Base-by-base conservation (phyloP, 2,888 invertebrate genomes). In the Latheticus oryzae region DNA sequence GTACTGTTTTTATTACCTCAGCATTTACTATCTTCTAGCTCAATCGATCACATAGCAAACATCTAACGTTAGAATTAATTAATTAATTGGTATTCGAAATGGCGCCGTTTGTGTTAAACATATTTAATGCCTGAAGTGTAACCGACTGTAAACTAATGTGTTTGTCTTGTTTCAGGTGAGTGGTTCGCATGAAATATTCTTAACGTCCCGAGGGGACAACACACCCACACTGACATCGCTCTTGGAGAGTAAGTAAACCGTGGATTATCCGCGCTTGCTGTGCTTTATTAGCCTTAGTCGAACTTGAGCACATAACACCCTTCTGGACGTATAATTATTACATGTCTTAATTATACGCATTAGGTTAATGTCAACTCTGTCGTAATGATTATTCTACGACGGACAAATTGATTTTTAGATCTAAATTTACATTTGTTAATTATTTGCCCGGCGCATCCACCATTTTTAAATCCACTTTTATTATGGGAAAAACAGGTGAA, bases 101-200 rank as follows among this genome's bases (percentile, higher is more conserved):
- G 12, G 21, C 35, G 24, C 13, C 32, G 17, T 11, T 35, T 15
- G 13, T 26, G 43, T 43, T 43, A n/a, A 60, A 60, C 53, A 62
- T 56, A 58, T 57, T 63, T 61, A 54, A 64, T 54, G 54, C 45
- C 56, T 43, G 43, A 56, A 58, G 61, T 52, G 52, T 63, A 61
- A 61, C 58, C 52, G 53, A 58, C 60, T 55, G 58, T 62, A 60
- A 60, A 61, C 63, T 66, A 66, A 66, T 66, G 64, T 66, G 60
- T 66, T 66, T 66, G 64, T 66, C 63, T 66, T 66, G 66, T 66
- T 66, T 54, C 66, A 66, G 66, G 66, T 66, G 64, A 66, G 66
- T 65, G 63, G 63, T 30, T 42, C n/a, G 32, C 47, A 58, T 51
- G 55, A 55, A 55, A 48, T 40, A 55, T 55, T 38, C 54, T 45